Base-by-base conservation (phyloP, 2,888 invertebrate species). In the Leistus spinibarbis region DNA sequence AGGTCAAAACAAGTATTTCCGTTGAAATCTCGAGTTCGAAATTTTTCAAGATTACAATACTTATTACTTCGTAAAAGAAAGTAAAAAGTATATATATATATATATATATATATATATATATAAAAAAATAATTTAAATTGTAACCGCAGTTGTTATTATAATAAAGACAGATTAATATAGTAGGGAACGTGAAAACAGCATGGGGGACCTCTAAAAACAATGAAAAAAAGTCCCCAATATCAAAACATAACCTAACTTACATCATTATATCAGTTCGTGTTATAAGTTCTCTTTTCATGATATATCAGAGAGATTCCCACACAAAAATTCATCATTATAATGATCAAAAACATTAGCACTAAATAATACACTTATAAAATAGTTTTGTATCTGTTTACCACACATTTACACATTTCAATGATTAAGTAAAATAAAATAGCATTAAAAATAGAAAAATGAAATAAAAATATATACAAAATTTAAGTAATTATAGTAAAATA, bases 221-320 rank as follows among this genome's bases (percentile, higher is more conserved):
- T 40, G 13, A 40, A 13, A 13, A 40, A 20, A 64, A 64, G 9
- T 13, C 40, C 60, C 22, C 62, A 67, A 23, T 57, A 20, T 19
- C 19, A 13, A 60, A 73, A 54, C 27, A 73, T 22, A 10, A 20
- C 7, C 24, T 4, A 23, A 66, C 5, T 65, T 57, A 27, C n/a
- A 16, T 22, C 9, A n/a, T 40, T 69, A 63, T 54, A 71, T 81
- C 81, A 82, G 82, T 76, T 69, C 77, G 78, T 79, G 81, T 78
- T 76, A 78, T 76, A 76, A 71, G 72, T 79, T 80, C 69, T 80
- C 81, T 81, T 81, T 80, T 81, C 73, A 72, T 56, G 13, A 53
- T 53, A 19, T 62, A 67, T 89, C 89, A 89, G 88, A 86, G 88
- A 89, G 89, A 89, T 89, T 89, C 88, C 88, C 88, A 86, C 85